Conservation (phyloP, 2,888 invertebrate species). For the Blastobasis lacticolella region DNA sequence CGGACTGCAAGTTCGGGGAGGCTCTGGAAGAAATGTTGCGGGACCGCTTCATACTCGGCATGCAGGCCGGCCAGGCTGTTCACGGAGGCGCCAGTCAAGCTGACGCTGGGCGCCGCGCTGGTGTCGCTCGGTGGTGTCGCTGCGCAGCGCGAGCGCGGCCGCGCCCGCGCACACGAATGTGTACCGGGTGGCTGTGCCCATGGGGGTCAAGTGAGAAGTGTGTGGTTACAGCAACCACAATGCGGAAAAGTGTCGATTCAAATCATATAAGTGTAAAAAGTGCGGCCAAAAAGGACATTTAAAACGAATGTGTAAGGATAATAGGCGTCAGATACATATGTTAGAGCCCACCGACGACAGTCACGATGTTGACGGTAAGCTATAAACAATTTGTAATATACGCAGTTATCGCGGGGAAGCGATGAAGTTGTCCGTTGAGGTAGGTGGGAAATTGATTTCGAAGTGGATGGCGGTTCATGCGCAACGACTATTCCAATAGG, state of each 20-base stretch:
- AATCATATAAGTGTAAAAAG: conserved; percentile 1
- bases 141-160: not conserved
- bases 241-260: not conserved
- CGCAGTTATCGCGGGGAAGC: conserved; percentile 1
- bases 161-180: not conserved
- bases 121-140: not conserved
- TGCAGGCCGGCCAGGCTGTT: not conserved
- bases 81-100: not conserved
- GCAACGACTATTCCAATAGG: conserved; percentile 1
- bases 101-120: not conserved
- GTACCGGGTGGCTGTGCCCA: not conserved
- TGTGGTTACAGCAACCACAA: not conserved
- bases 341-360: not conserved
- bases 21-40: not conserved
- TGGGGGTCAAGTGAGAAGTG: not conserved
- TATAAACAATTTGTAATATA: not conserved
- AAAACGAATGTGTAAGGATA: not conserved
- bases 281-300: not conserved
- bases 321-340: not conserved
- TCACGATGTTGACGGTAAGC: conserved; percentile 1
- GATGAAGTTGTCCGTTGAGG: conserved; percentile 3
- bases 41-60: conserved; percentile 1
- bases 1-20: not conserved
- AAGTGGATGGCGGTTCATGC: conserved; percentile 1
- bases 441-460: conserved; percentile 1